Evolutionary conservation across 2,113 vertebrate genomes (phyloP).

Genomic region (Pavo muticus): DNA sequence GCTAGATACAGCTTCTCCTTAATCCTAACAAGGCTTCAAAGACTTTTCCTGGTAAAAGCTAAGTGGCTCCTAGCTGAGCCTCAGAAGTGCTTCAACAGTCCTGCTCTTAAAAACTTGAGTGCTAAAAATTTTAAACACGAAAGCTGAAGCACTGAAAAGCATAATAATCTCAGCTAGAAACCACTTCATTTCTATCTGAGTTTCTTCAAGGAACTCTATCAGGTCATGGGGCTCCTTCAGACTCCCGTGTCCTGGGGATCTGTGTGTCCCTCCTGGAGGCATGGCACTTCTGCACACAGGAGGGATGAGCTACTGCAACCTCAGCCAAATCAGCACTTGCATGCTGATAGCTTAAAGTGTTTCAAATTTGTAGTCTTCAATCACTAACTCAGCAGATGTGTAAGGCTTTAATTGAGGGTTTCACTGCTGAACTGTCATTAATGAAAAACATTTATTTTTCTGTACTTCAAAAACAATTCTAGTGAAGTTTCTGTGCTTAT

Average conservation of each 20-base stretch:
- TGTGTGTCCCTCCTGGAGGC: neutral
- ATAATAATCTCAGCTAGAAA: constrained; percentile 35
- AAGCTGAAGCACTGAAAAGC: constrained; percentile 19
- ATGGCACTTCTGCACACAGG: fast-evolving
- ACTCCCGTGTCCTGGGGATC: neutral
- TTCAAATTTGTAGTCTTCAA: neutral
- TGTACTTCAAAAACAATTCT: neutral
- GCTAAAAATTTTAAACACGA: constrained; percentile 11
- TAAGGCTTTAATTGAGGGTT: neutral
- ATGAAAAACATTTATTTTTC: neutral
- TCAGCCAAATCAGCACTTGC: neutral
- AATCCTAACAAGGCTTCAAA: neutral
- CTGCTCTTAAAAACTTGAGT: neutral
- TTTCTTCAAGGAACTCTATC: neutral
- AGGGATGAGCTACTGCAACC: neutral
- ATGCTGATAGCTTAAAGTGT: neutral
- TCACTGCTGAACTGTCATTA: neutral
- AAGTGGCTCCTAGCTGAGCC: constrained; percentile 23
- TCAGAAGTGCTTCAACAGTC: neutral
- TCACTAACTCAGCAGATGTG: neutral
- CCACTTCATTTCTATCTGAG: neutral
- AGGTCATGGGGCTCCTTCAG: neutral
- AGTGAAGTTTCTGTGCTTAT: neutral
- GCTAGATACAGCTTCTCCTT: neutral
- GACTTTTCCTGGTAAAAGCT: neutral